These are phyloP conservation scores for Callocephalon fimbriatum DNA, from an alignment of 2,113 vertebrate species.

Conservation along the genomic window DNA sequence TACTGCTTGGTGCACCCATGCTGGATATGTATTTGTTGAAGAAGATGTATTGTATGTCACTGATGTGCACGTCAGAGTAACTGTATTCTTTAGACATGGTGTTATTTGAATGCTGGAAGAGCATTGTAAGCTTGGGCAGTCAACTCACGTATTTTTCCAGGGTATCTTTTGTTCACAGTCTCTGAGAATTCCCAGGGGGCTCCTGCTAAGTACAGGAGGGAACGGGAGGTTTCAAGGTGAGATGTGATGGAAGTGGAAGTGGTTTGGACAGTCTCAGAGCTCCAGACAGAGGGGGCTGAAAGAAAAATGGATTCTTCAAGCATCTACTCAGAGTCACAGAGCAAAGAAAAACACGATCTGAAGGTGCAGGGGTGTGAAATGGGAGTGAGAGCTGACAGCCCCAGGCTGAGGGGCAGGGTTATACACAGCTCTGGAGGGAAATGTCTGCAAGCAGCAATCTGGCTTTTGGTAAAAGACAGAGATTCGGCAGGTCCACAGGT, in stretches of 20 bases:
- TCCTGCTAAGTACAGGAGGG: background rate
- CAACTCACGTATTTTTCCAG: background rate
- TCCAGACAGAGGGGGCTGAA: background rate
- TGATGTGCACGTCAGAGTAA: background rate
- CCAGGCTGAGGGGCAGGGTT: background rate
- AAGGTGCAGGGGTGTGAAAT: background rate
- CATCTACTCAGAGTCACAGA: background rate
- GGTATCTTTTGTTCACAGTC: background rate
- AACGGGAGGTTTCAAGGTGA: background rate
- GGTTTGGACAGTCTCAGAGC: background rate
- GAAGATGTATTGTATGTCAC: background rate
- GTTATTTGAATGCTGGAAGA: background rate
- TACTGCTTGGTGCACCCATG: background rate
- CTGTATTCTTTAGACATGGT: background rate
- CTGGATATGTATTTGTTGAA: background rate
- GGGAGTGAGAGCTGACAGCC: background rate
- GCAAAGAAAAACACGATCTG: background rate
- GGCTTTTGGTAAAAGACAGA: background rate
- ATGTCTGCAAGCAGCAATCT: background rate
- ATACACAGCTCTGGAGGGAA: background rate
- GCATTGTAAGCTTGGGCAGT: background rate
- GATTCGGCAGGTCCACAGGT: background rate
- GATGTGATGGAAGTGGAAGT: background rate
- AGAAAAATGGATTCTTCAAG: background rate
- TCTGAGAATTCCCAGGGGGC: conserved; percentile 27